Evolutionary conservation across 2,797 vertebrate genomes (phyloP).

Genomic region (Acridotheres tristis): DNA sequence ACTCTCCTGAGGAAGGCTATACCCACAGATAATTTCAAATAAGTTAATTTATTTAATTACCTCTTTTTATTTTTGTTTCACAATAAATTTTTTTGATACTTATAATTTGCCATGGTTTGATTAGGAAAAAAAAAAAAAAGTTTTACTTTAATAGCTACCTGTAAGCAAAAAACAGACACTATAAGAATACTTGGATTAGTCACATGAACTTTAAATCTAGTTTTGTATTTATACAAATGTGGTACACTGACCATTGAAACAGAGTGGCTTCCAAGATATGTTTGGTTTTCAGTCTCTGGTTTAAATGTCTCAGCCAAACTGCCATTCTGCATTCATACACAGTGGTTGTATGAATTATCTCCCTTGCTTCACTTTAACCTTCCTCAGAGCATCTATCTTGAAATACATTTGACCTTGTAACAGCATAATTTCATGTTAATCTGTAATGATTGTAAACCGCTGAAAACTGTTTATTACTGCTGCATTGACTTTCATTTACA

Average conservation of each 20-base stretch:
- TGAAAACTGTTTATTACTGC: not conserved
- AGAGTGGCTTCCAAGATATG: not conserved
- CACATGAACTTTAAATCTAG: not conserved
- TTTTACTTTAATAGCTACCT: not conserved
- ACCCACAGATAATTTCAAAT: not conserved
- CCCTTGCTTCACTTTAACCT: not conserved
- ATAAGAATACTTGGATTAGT: not conserved
- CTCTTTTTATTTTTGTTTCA: not conserved
- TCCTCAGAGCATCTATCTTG: not conserved
- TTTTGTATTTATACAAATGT: not conserved
- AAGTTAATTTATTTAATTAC: not conserved
- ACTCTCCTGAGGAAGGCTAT: not conserved
- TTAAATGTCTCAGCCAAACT: not conserved
- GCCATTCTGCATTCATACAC: not conserved
- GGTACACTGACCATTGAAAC: not conserved
- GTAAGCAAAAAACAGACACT: not conserved
- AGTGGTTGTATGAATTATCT: not conserved
- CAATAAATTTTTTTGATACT: not conserved
- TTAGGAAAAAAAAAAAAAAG: not conserved
- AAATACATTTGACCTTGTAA: not conserved
- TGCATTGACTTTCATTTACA: slow-evolving; percentile 13
- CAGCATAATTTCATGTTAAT: not conserved
- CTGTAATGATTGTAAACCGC: not conserved
- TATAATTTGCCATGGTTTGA: not conserved
- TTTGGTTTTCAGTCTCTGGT: not conserved